Evolutionary conservation across 2,113 vertebrate species (phyloP), one percentile per base, ranked within the genome.

Genomic region (Spheniscus mendiculus): DNA sequence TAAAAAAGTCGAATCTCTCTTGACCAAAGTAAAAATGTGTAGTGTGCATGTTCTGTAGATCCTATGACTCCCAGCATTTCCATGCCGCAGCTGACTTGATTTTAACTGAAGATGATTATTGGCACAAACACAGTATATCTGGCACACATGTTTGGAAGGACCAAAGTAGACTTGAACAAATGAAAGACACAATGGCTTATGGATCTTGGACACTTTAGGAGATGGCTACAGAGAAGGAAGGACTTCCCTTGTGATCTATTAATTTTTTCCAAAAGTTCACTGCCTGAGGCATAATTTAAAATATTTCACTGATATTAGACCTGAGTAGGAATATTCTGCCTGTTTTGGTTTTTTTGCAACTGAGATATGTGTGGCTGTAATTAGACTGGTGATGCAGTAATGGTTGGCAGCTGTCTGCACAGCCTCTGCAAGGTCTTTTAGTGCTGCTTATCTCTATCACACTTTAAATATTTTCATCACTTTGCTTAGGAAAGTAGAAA

Each of bases 351-450:
- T 84, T 53, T 81, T 87, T 80, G 30, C 70, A 87, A 20, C 26
- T 93, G 92, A 96, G 52, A 81, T 62, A 50, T 42, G 56, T 85
- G 65, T 81, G 56, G 55, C 50, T 97, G 62, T 67, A 95, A 94
- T 97, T 95, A 82, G 80, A 56, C 25, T 87, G 42, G 44, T 80
- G 89, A 96, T 93, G 90, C 11, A 49, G 26, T 53, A 42, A 38
- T 40, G 38, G 19, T 90, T 76, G 70, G 9, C 45, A 83, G 49
- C 42, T 84, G 80, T 73, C 36, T 85, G 21, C 36, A 19, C 63
- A 89, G 50, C 93, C 72, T 91, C 93, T 97, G 71, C 61, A 89
- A 88, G 65, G 50, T 93, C 61, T 94, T 93, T 53, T 63, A 85
- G 63, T 81, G 53, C 47, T 95, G 91, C 73, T 94, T 95, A 66